phyloP scores from a whole-genome alignment of 2,797 vertebrate genomes.

The Salmo trutta region DNA sequence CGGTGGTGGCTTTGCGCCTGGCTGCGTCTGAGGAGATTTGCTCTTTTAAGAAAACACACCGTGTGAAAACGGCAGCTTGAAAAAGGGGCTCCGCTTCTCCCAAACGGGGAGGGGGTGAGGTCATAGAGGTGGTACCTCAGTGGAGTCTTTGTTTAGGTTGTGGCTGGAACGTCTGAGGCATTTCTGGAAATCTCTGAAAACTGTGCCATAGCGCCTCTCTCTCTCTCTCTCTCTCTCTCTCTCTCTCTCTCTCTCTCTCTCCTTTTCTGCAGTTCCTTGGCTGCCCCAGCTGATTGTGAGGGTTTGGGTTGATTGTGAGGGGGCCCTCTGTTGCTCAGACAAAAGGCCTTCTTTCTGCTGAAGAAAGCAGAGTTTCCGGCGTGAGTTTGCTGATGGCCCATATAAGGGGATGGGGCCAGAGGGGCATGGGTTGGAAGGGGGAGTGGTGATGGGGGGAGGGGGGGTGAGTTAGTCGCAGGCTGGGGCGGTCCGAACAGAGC shows the following conservation, averaged over 20 bases:
- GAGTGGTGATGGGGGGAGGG: not conserved
- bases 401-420: slow-evolving; percentile 8
- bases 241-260: slow-evolving; percentile 31
- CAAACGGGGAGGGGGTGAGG: slow-evolving; percentile 37
- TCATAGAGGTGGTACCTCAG: slow-evolving; percentile 80
- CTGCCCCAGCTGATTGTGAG: slow-evolving; percentile 76
- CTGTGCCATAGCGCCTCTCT: slow-evolving; percentile 47
- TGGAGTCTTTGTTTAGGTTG: slow-evolving; percentile 75
- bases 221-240: slow-evolving; percentile 9
- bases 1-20: slow-evolving; percentile 70
- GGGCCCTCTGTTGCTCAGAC: slow-evolving; percentile 72
- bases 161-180: slow-evolving; percentile 54
- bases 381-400: slow-evolving; percentile 67
- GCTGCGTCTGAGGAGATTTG: slow-evolving; percentile 59
- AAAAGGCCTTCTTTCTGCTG: slow-evolving; percentile 71
- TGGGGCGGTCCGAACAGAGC: slow-evolving; percentile 10
- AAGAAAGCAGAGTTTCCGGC: slow-evolving; percentile 74
- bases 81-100: slow-evolving; percentile 69
- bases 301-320: slow-evolving; percentile 67
- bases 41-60: slow-evolving; percentile 41
- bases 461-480: slow-evolving; percentile 25
- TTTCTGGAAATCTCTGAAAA: slow-evolving; percentile 72
- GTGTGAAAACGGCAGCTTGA: slow-evolving; percentile 43
- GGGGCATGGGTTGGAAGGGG: not conserved
- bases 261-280: slow-evolving; percentile 21